Base-by-base conservation (phyloP, 2,888 invertebrate genomes). In the Bombylius major region DNA sequence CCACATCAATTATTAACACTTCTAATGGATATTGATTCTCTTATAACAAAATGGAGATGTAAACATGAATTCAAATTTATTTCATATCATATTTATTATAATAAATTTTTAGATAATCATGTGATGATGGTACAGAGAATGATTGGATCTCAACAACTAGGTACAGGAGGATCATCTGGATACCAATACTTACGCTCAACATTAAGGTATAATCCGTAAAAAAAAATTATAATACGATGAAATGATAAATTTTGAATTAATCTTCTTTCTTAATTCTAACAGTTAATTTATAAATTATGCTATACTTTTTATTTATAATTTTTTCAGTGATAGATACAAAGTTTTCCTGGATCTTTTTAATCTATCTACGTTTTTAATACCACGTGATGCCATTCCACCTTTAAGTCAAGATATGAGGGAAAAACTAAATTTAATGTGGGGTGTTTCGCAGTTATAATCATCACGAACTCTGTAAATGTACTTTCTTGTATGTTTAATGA, bases 31-130 rank as follows among this genome's bases (percentile, higher is more conserved):
- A 95, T 99, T 54, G 99, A 99, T 77, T 93, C 96, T 1, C 80
- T 96, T 57, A 91, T 99, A 68, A 98, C 96, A 47, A 99, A 99
- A 76, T 99, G 99, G 99, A 82, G 99, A 73, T 96, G 98, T 98
- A 77, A 36, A 36, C 34, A 36, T 36, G 34, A 36, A 36, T 36
- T 8, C 55, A 6, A 36, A 50, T 9, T 36, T 50, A 44, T 32
- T 47, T 42, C 39, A 12, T 34, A 47, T 44, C 32, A 9, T 51
- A n/a, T 7, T 45, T 45, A n/a, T 45, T 54, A 51, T 47, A 14
- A 48, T 49, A 11, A 52, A 53, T 34, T 51, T 46, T 51, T 48
- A 98, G 98, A 97, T 73, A 98, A 97, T 74, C 99, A 99, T 73
- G 92, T 98, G 48, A 84, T 96, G 66, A 89, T 99, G 88, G 99